Percentiles rank a stretch among this genome's conserved stretches.
Evolutionary conservation across 1,140 invertebrate genomes (phyloP).

Genomic region (Penaeus vannamei): DNA sequence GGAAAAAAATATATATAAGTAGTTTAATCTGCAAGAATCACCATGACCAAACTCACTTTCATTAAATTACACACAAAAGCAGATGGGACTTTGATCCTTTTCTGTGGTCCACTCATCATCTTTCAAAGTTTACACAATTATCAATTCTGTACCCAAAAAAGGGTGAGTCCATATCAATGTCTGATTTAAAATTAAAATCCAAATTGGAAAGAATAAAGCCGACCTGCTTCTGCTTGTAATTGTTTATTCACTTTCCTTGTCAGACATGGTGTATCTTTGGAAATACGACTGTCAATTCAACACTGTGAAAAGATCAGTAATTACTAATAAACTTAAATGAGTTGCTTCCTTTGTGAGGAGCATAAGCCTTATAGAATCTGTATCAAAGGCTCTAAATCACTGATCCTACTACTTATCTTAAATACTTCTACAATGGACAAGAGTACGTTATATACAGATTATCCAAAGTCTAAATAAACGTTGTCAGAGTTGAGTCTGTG

Average conservation of each 20-base stretch:
- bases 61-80: constrained; percentile 2
- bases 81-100: neutral
- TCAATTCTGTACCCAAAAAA: too few species aligned
- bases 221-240: constrained; percentile 43
- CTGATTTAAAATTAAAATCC: too few species aligned
- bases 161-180: too few species aligned
- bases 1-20: constrained; percentile 11
- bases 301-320: constrained; percentile 53
- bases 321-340: constrained; percentile 30
- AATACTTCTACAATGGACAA: constrained; percentile 64
- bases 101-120: too few species aligned
- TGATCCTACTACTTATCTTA: constrained; percentile 49
- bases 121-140: too few species aligned
- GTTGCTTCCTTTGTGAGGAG: neutral
- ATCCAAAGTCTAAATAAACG: constrained; percentile 58
- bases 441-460: constrained; percentile 62
- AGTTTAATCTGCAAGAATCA: constrained; percentile 25
- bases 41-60: constrained; percentile 22
- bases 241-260: constrained; percentile 42
- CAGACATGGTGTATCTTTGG: constrained; percentile 42
- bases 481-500: constrained; percentile 35
- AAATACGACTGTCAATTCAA: constrained; percentile 54
- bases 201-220: too few species aligned
- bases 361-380: constrained; percentile 27
- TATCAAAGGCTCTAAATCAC: constrained; percentile 37